Conservation (phyloP, 2,113 vertebrate species). For the Paralichthys olivaceus region DNA sequence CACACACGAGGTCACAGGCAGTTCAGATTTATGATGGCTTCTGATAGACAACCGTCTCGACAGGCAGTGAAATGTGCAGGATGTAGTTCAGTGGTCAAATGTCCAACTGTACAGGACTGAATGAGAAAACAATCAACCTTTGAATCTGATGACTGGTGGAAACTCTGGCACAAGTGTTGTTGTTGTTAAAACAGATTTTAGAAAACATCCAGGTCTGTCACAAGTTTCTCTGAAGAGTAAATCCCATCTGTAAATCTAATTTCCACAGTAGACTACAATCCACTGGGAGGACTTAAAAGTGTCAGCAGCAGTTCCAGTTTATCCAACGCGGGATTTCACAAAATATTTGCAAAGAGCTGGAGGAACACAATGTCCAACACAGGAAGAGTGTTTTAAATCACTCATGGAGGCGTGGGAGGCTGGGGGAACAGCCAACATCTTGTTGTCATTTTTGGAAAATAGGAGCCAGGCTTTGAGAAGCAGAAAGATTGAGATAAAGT, state of each 20-base stretch:
- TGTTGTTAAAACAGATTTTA: too few species aligned
- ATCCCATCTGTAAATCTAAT: background rate
- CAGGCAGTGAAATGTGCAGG: background rate
- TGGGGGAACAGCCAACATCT: constrained; percentile 5
- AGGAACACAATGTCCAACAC: constrained; percentile 15
- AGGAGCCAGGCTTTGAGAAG: background rate
- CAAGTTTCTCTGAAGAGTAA: background rate
- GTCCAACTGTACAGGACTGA: constrained; percentile 18
- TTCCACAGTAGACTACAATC: background rate
- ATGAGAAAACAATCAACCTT: constrained; percentile 28
- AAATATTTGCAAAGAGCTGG: background rate
- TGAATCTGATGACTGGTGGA: constrained; percentile 11
- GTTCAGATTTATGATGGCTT: background rate
- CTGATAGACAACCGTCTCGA: background rate
- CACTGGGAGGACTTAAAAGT: background rate
- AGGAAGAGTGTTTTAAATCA: background rate
- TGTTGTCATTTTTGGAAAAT: constrained; percentile 1
- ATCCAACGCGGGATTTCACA: background rate
- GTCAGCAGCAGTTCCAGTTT: background rate
- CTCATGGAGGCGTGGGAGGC: background rate
- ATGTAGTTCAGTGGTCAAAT: constrained; percentile 44
- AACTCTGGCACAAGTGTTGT: too few species aligned
- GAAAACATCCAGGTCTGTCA: background rate
- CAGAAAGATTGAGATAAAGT: background rate
- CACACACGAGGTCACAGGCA: background rate